Conservation (phyloP, 2,113 vertebrate species). For the Cardinalis cardinalis region DNA sequence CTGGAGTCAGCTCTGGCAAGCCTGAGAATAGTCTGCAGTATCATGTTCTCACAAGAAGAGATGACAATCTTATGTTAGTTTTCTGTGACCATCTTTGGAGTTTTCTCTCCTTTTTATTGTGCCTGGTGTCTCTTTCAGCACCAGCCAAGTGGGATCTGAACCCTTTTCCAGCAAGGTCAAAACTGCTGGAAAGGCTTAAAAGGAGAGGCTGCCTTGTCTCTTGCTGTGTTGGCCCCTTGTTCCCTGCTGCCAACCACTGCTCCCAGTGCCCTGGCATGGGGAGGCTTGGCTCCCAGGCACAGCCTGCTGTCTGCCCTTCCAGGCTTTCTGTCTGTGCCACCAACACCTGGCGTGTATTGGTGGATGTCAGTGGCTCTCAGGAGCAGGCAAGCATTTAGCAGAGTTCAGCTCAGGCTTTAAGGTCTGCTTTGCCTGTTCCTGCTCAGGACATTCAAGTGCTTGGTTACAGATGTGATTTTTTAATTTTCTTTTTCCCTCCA, state of each 20-base stretch:
- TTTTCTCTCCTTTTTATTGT: neutral
- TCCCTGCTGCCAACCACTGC: neutral
- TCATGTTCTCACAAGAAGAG: neutral
- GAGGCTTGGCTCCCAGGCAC: neutral
- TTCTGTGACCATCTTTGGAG: neutral
- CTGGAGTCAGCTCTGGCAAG: neutral
- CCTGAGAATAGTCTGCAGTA: neutral
- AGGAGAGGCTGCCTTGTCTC: neutral
- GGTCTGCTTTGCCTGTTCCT: neutral
- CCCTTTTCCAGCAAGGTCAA: neutral
- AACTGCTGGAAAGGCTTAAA: neutral
- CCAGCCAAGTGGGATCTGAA: neutral
- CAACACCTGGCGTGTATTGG: neutral
- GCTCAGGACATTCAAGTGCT: neutral
- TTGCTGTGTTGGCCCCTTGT: neutral
- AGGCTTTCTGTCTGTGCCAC: neutral
- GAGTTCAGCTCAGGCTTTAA: neutral
- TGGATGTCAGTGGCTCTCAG: neutral
- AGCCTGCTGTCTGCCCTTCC: neutral
- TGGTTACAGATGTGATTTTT: neutral
- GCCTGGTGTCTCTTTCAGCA: neutral
- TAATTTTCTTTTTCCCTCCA: fast-evolving
- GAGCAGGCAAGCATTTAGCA: neutral
- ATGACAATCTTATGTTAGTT: neutral
- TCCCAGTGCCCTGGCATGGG: neutral